Percentiles rank a stretch among this genome's conserved stretches.
phyloP scores from a whole-genome alignment of 2,113 vertebrate genomes.

The Tachysurus fulvidraco region DNA sequence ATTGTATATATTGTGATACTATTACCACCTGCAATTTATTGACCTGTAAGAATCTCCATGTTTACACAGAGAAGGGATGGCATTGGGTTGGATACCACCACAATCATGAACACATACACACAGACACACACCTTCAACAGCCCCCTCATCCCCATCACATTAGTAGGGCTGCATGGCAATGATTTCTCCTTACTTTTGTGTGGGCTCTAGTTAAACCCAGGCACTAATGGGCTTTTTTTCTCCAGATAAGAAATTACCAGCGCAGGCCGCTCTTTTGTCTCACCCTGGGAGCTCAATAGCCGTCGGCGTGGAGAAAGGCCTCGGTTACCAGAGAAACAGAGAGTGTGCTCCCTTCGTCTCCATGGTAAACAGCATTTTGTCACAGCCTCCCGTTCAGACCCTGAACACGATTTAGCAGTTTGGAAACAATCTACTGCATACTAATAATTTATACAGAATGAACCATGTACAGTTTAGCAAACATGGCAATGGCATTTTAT shows the following conservation, averaged over 20 bases:
- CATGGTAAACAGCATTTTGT: constrained; percentile 97
- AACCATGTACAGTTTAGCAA: constrained; percentile 30
- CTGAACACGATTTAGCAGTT: constrained; percentile 85
- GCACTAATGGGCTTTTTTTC: constrained; percentile 76
- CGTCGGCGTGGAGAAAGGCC: constrained; percentile 89
- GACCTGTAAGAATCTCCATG: constrained; percentile 2
- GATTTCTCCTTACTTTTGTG: constrained; percentile 76
- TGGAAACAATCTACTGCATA: constrained; percentile 84
- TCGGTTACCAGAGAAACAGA: constrained; percentile 97
- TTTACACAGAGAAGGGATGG: constrained; percentile 28
- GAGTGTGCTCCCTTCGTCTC: constrained; percentile 90
- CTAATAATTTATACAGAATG: constrained; percentile 53
- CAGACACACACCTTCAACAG: constrained; percentile 49
- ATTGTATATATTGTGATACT: not conserved
- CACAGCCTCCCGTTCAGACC: constrained; percentile 87
- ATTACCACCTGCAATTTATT: constrained; percentile 9
- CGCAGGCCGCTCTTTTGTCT: constrained; percentile 90
- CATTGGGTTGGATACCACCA: constrained; percentile 34
- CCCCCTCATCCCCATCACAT: constrained; percentile 48
- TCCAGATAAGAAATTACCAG: constrained; percentile 79
- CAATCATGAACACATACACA: constrained; percentile 57
- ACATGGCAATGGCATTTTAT: not conserved
- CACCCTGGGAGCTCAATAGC: constrained; percentile 91
- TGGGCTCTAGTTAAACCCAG: constrained; percentile 70
- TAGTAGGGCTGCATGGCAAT: constrained; percentile 60